phyloP scores from a whole-genome alignment of 2,888 invertebrate genomes.

The Xylota segnis region DNA sequence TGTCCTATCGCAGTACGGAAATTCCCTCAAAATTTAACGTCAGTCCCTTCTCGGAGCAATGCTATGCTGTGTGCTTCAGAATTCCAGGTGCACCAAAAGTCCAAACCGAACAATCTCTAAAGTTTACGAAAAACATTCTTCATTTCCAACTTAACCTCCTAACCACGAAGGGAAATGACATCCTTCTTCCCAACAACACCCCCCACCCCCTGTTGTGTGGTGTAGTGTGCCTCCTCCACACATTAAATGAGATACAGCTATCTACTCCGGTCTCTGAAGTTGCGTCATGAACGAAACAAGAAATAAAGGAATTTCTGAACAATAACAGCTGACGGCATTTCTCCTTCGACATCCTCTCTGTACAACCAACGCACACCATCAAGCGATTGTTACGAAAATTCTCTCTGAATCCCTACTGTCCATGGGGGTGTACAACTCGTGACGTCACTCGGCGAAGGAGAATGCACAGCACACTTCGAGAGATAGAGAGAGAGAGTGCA shows the following conservation, averaged over 20 bases:
- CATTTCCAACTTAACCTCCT: slow-evolving; percentile 68
- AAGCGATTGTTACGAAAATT: slow-evolving; percentile 54
- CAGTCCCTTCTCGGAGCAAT: slow-evolving; percentile 35
- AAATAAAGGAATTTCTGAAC: slow-evolving; percentile 69
- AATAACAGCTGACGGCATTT: slow-evolving; percentile 61
- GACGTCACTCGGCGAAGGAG: slow-evolving; percentile 68
- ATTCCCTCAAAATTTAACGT: slow-evolving; percentile 57
- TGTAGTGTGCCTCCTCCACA: not conserved
- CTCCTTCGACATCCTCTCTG: slow-evolving; percentile 62
- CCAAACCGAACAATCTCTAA: slow-evolving; percentile 67
- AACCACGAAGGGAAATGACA: slow-evolving; percentile 45
- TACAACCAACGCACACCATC: not conserved
- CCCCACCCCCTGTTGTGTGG: not conserved
- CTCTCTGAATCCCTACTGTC: slow-evolving; percentile 39
- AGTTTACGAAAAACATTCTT: slow-evolving; percentile 73
- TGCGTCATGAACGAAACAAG: slow-evolving; percentile 13
- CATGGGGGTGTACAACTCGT: slow-evolving; percentile 37
- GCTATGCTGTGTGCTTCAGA: slow-evolving; percentile 42
- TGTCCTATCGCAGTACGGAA: slow-evolving; percentile 33
- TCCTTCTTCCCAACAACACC: slow-evolving; percentile 33
- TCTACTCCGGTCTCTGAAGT: not conserved
- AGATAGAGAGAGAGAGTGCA: not conserved
- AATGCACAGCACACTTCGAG: slow-evolving; percentile 19
- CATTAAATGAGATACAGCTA: slow-evolving; percentile 1
- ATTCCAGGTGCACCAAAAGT: slow-evolving; percentile 69